Base-by-base conservation (phyloP, 1,140 invertebrate genomes). In the Charaxes varanes region DNA sequence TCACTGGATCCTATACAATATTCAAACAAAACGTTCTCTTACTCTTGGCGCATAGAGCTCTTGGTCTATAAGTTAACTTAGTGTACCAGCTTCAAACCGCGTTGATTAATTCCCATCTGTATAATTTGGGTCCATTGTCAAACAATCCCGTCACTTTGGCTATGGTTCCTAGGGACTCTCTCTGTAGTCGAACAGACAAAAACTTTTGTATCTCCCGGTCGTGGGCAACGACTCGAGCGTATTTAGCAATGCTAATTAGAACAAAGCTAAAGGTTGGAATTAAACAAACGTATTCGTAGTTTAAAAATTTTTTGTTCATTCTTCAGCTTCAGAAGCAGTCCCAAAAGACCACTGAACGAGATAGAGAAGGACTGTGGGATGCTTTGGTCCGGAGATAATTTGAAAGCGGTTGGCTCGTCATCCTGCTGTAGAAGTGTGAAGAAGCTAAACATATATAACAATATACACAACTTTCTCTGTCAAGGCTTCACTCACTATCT, bases 71-170 rank as follows among this genome's bases (percentile, higher is more conserved):
- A 45, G 27, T 45, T 45, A 45, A 45, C 42, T 45, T 36, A 32
- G 42, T 41, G 44, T 35, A 34, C 33, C 44, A 41, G 44, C 31
- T 38, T 24, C 36, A 47, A 35, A 41, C 38, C 44, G 28, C 37
- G 32, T 41, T 61, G 58, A 61, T 61, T 57, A 61, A 61, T 61
- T 61, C 58, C 58, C 53, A 57, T 44, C 50, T 57, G 58, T 49
- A 61, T 56, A 61, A 61, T 61, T 61, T 57, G 44, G 42, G 43
- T 34, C 58, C 46, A 61, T 61, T 61, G 58, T 61, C 44, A 47
- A 41, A 35, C 31, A 36, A 47, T 47, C 21, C 44, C 27, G 37
- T 41, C 23, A 41, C 44, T 41, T 47, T 36, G 37, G 41, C 41
- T 47, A 47, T 2, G 14, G 36, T 35, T 24, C 30, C 44, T 35